Evolutionary conservation across 2,113 vertebrate genomes (phyloP).

Genomic region (Oryzias melastigma): DNA sequence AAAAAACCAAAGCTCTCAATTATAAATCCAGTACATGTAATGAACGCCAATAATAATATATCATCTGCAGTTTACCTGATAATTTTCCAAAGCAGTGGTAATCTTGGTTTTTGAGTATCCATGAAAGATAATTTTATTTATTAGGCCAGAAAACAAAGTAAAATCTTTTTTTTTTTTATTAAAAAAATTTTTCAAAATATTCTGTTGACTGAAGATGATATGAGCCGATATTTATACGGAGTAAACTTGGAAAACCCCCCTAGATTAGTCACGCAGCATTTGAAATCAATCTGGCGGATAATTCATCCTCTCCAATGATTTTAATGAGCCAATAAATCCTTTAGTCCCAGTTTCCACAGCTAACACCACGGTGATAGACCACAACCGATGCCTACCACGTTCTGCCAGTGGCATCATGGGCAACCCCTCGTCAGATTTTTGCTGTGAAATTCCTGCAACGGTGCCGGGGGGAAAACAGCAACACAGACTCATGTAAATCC

Average conservation of each 20-base stretch:
- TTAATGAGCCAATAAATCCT: constrained; percentile 46
- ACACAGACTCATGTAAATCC: constrained; percentile 58
- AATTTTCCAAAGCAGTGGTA: too few relatives aligned
- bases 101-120: too few relatives aligned
- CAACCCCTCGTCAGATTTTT: constrained; percentile 18
- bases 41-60: not conserved
- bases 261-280: constrained; percentile 45
- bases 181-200: not conserved
- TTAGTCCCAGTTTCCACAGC: constrained; percentile 30
- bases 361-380: constrained; percentile 47
- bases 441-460: constrained; percentile 17
- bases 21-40: not conserved
- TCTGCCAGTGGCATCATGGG: constrained; percentile 33
- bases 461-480: constrained; percentile 12
- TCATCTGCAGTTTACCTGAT: not conserved
- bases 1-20: not conserved
- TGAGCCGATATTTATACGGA: constrained; percentile 11
- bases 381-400: constrained; percentile 25
- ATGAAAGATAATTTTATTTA: not conserved
- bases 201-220: constrained; percentile 15
- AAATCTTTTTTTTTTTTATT: not conserved
- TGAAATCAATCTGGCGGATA: constrained; percentile 40
- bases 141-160: not conserved
- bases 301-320: constrained; percentile 39
- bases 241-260: constrained; percentile 45